Evolutionary conservation across 2,113 vertebrate genomes (phyloP).

Genomic region (Prunella himalayana): DNA sequence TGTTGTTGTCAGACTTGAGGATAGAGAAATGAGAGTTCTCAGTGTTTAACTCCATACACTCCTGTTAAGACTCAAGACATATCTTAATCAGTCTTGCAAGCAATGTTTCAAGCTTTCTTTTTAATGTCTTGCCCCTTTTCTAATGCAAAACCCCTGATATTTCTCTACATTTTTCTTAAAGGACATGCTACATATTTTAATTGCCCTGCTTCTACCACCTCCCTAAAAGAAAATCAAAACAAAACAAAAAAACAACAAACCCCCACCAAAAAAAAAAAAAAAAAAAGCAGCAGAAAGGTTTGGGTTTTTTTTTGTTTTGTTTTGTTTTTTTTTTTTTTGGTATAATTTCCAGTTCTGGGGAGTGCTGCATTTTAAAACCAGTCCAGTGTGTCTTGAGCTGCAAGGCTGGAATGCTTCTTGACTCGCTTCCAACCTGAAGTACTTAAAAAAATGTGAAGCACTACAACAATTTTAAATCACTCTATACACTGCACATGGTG

Average conservation of each 20-base stretch:
- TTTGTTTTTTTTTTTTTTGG: neutral
- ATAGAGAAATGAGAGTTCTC: neutral
- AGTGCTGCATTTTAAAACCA: constrained; percentile 25
- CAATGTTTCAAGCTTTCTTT: neutral
- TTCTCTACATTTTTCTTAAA: neutral
- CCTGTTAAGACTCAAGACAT: neutral
- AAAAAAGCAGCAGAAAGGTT: neutral
- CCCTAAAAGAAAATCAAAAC: too few species aligned
- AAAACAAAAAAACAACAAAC: neutral
- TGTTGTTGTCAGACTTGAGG: neutral
- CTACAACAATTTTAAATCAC: constrained; percentile 78
- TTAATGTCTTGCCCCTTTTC: neutral
- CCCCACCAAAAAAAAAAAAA: neutral
- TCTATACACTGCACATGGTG: constrained; percentile 67
- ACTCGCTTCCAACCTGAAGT: constrained; percentile 72
- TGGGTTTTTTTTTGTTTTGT: neutral
- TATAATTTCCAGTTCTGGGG: neutral
- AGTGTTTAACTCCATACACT: neutral
- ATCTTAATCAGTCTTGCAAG: neutral
- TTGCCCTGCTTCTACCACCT: neutral
- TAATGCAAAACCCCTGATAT: neutral
- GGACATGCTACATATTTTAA: neutral
- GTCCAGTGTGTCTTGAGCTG: constrained; percentile 45
- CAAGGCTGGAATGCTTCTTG: constrained; percentile 62
- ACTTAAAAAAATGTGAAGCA: constrained; percentile 78